Evolutionary conservation across 2,888 invertebrate species (phyloP).

Genomic region (Malthinus flaveolus): DNA sequence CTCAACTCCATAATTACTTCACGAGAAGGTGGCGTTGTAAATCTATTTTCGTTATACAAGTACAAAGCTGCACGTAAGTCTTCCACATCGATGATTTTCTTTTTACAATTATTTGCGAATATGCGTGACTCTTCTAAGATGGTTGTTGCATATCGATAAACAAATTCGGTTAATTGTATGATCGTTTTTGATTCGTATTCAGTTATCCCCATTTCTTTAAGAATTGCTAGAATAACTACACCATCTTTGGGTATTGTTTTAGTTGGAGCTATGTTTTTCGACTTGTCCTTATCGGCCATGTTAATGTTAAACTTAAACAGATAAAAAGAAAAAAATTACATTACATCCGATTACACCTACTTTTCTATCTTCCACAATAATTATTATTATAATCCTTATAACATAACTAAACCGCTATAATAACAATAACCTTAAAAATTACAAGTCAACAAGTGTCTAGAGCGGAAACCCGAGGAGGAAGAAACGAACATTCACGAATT

Average conservation of each 20-base stretch:
- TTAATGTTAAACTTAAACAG: too few species aligned
- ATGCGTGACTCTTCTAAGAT: conserved; percentile 89
- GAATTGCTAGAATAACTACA: conserved; percentile 90
- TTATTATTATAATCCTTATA: too few species aligned
- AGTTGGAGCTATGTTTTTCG: conserved; percentile 58
- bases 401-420: too few species aligned
- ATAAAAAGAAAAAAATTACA: too few species aligned
- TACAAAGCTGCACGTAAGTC: conserved; percentile 91
- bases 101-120: conserved; percentile 90
- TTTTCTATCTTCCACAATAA: too few species aligned
- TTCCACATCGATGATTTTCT: conserved; percentile 88
- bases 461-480: too few species aligned
- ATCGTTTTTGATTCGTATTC: conserved; percentile 95
- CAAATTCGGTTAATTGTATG: conserved; percentile 93
- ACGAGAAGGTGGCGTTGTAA: conserved; percentile 88
- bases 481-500: too few species aligned
- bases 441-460: too few species aligned
- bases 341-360: too few species aligned
- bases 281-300: conserved; percentile 64
- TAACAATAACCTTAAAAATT: too few species aligned
- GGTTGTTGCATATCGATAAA: conserved; percentile 88
- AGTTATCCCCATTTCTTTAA: conserved; percentile 91
- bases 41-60: conserved; percentile 84
- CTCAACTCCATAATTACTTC: conserved; percentile 88
- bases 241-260: conserved; percentile 92